phyloP scores from a whole-genome alignment of 1,140 invertebrate genomes.

The Diabrotica undecimpunctata region DNA sequence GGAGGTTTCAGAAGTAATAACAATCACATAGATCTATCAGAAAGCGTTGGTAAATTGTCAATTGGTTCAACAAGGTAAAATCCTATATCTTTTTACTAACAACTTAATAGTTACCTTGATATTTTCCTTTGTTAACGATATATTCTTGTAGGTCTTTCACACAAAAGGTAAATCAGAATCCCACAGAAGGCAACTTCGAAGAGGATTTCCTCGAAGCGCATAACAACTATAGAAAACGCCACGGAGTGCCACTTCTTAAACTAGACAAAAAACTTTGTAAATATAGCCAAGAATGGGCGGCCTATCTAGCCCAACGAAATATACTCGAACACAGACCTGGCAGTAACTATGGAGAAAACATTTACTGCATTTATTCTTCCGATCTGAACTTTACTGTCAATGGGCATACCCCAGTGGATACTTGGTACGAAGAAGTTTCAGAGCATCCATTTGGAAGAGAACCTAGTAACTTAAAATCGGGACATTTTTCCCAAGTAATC shows the following conservation, averaged over 20 bases:
- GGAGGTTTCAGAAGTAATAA: constrained; percentile 27
- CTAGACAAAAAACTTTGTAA: constrained; percentile 55
- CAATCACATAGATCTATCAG: constrained; percentile 23
- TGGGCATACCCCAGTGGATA: constrained; percentile 68
- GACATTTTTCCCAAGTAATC: constrained; percentile 73
- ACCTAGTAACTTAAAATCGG: constrained; percentile 62
- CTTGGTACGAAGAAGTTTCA: constrained; percentile 66
- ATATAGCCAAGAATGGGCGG: constrained; percentile 80
- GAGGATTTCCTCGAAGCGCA: constrained; percentile 59
- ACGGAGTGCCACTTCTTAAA: constrained; percentile 63
- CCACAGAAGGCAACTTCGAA: constrained; percentile 36
- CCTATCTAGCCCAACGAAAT: constrained; percentile 63
- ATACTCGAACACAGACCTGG: constrained; percentile 71
- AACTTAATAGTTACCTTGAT: no score
- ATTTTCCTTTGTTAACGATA: no score
- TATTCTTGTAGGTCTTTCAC: background rate
- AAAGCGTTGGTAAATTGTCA: constrained; percentile 11
- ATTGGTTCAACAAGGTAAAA: background rate
- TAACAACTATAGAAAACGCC: constrained; percentile 71
- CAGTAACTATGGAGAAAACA: constrained; percentile 77
- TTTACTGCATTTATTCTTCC: constrained; percentile 72
- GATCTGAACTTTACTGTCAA: constrained; percentile 64
- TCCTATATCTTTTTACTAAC: background rate
- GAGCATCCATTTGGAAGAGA: constrained; percentile 60
- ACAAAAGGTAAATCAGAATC: constrained; percentile 20